Conservation (phyloP, 2,797 vertebrate species). For the Ceyx erithaca region DNA sequence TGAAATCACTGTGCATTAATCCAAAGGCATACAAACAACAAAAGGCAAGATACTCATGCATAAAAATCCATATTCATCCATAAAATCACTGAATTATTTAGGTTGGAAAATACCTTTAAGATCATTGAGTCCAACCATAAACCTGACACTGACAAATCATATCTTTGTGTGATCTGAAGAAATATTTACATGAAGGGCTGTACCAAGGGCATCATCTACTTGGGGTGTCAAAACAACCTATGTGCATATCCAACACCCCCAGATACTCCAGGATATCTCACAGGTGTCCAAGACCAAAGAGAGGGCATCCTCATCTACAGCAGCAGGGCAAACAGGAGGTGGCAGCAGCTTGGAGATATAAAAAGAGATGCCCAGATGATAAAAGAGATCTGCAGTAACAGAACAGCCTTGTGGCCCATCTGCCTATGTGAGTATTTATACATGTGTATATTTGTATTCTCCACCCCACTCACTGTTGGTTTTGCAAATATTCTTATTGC, state of each 20-base stretch:
- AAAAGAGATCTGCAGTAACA: not conserved
- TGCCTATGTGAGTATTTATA: not conserved
- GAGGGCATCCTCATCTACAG: not conserved
- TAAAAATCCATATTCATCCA: not conserved
- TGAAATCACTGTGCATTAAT: not conserved
- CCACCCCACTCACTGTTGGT: not conserved
- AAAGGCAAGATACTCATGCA: not conserved
- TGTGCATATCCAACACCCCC: not conserved
- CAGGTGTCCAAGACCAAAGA: not conserved
- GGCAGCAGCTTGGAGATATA: not conserved
- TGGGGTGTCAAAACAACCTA: not conserved
- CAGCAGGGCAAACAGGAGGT: not conserved
- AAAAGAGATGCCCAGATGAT: not conserved
- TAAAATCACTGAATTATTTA: not conserved
- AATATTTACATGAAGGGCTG: not conserved
- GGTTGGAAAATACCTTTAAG: not conserved
- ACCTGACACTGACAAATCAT: not conserved
- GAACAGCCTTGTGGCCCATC: not conserved
- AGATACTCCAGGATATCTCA: not conserved
- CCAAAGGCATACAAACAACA: not conserved
- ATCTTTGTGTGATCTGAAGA: not conserved
- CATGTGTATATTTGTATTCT: not conserved
- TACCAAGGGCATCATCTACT: not conserved
- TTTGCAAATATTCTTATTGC: not conserved
- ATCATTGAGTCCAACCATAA: not conserved